These are phyloP conservation scores for Camptogramma bilineatum DNA, from an alignment of 2,888 invertebrate genomes.

Conservation along the genomic window DNA sequence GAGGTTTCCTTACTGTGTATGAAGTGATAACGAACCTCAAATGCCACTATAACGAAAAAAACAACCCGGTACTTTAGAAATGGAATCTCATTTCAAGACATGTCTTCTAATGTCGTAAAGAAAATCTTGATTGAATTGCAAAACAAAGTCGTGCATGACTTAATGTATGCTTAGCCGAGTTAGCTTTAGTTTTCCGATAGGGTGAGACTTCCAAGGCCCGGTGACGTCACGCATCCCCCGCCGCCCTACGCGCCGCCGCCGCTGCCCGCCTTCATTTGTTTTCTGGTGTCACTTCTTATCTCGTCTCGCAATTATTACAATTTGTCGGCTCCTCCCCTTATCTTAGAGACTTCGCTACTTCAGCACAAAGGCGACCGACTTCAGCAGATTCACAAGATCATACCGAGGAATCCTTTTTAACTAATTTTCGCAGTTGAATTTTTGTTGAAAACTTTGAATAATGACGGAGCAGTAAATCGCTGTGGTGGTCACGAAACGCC, in stretches of 20 bases:
- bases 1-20: not conserved
- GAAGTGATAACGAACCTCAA: not conserved
- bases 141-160: constrained; percentile 52
- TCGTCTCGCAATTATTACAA: constrained; percentile 85
- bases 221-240: constrained; percentile 70
- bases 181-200: constrained; percentile 52
- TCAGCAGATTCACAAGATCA: constrained; percentile 82
- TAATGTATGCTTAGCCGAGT: constrained; percentile 54
- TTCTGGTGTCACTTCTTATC: constrained; percentile 85
- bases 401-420: constrained; percentile 73
- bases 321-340: constrained; percentile 85
- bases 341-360: constrained; percentile 80
- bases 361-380: constrained; percentile 79
- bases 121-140: constrained; percentile 44
- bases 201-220: constrained; percentile 56
- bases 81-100: constrained; percentile 1
- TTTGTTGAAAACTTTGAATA: constrained; percentile 78
- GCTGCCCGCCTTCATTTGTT: constrained; percentile 82
- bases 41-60: not conserved
- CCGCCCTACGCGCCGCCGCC: constrained; percentile 47
- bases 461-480: constrained; percentile 75
- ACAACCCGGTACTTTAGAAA: not conserved
- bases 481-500: constrained; percentile 71
- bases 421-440: constrained; percentile 66
- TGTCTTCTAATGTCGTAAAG: constrained; percentile 24